Evolutionary conservation across 2,888 invertebrate genomes (phyloP).

Genomic region (Lutraria lutraria): DNA sequence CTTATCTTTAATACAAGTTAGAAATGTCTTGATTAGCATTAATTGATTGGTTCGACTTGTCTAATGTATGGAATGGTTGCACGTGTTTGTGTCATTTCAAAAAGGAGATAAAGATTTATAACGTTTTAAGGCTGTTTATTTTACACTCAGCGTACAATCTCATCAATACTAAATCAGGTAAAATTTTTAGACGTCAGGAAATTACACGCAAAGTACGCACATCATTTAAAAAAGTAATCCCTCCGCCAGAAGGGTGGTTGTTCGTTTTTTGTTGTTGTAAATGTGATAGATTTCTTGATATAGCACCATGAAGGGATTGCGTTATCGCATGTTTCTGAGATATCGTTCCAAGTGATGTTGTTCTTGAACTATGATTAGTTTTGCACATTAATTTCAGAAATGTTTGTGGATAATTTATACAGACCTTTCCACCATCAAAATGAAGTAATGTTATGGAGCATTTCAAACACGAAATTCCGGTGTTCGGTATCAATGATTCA

Average conservation of each 20-base stretch:
- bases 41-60: neutral
- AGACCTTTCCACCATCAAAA: neutral
- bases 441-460: slow-evolving; percentile 3
- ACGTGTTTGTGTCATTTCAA: slow-evolving; percentile 4
- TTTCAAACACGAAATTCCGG: slow-evolving; percentile 10
- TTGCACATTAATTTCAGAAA: slow-evolving; percentile 39
- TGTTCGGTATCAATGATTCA: neutral
- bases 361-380: slow-evolving; percentile 41
- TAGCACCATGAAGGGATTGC: neutral
- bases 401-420: slow-evolving; percentile 25
- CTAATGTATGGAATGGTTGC: neutral
- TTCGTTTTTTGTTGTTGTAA: slow-evolving; percentile 18
- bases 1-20: slow-evolving; percentile 5
- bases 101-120: neutral
- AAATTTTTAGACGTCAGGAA: slow-evolving; percentile 3
- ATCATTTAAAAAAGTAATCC: slow-evolving; percentile 27
- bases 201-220: slow-evolving; percentile 27
- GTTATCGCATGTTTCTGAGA: slow-evolving; percentile 26
- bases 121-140: slow-evolving; percentile 8
- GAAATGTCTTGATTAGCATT: slow-evolving; percentile 9
- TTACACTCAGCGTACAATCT: neutral
- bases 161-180: neutral
- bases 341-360: neutral
- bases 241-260: slow-evolving; percentile 21
- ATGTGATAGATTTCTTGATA: slow-evolving; percentile 20